A percentile compares a stretch with the other conserved stretches of the same genome.
Conservation (phyloP, 2,888 invertebrate species). For the Parelbella ahira region DNA sequence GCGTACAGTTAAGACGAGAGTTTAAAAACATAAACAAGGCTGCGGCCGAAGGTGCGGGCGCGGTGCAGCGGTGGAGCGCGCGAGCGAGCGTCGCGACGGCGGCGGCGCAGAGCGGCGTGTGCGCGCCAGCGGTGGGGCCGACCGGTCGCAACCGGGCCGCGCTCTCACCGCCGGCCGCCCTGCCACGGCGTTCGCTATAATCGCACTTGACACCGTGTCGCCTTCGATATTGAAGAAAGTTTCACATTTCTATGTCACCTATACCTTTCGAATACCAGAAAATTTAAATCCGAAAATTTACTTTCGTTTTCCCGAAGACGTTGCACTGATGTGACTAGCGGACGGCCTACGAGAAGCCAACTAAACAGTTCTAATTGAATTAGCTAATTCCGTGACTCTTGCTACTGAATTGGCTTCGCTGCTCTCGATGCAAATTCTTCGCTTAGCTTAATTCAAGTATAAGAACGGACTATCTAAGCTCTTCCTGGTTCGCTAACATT, state of each 20-base stretch:
- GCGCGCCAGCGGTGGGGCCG: constrained; percentile 64
- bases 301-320: constrained; percentile 33
- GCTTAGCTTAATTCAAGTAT: constrained; percentile 7
- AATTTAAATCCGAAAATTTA: constrained; percentile 31
- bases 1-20: constrained; percentile 37
- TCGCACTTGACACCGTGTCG: constrained; percentile 76
- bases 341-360: constrained; percentile 45
- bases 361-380: constrained; percentile 61
- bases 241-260: constrained; percentile 72
- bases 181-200: constrained; percentile 64
- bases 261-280: constrained; percentile 28
- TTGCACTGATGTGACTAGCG: constrained; percentile 32
- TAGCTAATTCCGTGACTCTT: constrained; percentile 56
- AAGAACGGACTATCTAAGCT: neutral
- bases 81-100: constrained; percentile 74
- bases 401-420: constrained; percentile 51
- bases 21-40: constrained; percentile 29
- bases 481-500: constrained; percentile 1
- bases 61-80: no score
- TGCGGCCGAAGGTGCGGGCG: constrained; percentile 39
- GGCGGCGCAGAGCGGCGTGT: constrained; percentile 67
- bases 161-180: constrained; percentile 68
- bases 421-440: constrained; percentile 33
- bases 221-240: constrained; percentile 72
- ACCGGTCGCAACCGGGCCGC: constrained; percentile 78